Evolutionary conservation across 2,113 vertebrate species (phyloP), one percentile per base, ranked within the genome.

Genomic region (Fulmarus glacialis): DNA sequence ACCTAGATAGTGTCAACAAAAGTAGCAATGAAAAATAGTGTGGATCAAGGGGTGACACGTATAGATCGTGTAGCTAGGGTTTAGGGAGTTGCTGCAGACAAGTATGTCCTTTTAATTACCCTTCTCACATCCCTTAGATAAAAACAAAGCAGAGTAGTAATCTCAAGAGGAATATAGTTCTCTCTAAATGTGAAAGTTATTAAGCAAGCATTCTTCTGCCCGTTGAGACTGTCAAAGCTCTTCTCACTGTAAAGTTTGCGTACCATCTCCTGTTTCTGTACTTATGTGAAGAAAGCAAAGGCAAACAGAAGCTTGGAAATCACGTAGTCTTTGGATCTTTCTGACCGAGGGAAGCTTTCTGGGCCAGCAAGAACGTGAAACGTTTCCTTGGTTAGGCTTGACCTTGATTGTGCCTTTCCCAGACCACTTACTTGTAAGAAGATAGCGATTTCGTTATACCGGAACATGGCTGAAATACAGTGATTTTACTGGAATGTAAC

Each of bases 141-240:
- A 91, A 95, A 92, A 56, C 32, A 90, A 75, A 0, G 2, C 68
- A 91, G 32, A 92, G 20, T 52, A 82, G 43, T 71, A 75, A 71
- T 75, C 87, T 94, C 86, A 59, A 64, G 89, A 74, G 90, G 80
- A 87, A 87, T 67, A 91, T 56, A 34, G 56, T 60, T 92, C 81
- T 92, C 29, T 74, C 59, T 63, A 92, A 84, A 91, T 89, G 60
- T 84, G 77, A 92, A 93, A 87, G 59, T 56, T 63, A 87, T 43
- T 77, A 77, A 92, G 38, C 62, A 82, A 95, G 50, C 52, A 32
- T 78, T 86, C 42, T 95, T 79, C 71, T 82, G 22, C 34, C 58
- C 3, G 0, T 22, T 77, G 66, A 93, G 36, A 55, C 30, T 75
- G 60, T 72, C 53, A 73, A 94, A 85, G 20, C 26, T 56, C 36